A percentile compares a stretch with the other conserved stretches of the same genome.
These are phyloP conservation scores for Aleiodes leptofemur DNA, from an alignment of 2,888 invertebrate species.

Conservation along the genomic window DNA sequence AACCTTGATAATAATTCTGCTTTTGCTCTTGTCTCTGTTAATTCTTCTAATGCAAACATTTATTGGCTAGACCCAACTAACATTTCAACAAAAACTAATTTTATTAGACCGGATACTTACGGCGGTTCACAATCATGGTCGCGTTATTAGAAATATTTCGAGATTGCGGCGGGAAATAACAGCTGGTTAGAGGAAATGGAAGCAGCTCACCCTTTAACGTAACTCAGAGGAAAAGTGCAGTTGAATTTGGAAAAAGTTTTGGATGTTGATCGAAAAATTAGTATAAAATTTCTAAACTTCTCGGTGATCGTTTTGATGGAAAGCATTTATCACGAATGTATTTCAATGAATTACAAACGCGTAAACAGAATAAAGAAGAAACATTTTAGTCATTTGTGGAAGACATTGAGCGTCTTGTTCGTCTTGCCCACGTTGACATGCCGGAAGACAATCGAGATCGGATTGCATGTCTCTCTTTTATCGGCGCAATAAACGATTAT, in stretches of 20 bases:
- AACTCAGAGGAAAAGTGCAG: no score
- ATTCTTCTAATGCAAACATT: neutral
- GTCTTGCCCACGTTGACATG: neutral
- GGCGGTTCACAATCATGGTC: neutral
- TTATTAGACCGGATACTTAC: neutral
- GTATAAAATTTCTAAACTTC: no score
- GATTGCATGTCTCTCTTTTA: neutral
- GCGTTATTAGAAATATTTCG: no score
- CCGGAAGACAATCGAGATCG: neutral
- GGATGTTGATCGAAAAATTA: no score
- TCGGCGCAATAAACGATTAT: neutral
- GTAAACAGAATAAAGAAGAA: neutral
- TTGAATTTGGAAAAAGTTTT: no score
- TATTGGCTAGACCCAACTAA: no score
- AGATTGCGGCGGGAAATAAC: no score
- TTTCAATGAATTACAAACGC: constrained; percentile 13
- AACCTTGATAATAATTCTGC: neutral
- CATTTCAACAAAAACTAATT: no score
- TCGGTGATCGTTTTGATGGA: constrained; percentile 2
- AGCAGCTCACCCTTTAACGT: no score
- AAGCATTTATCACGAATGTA: constrained; percentile 9
- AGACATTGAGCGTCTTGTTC: neutral
- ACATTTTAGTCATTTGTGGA: neutral
- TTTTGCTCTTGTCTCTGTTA: constrained; percentile 11
- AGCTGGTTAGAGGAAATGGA: no score